phyloP scores from a whole-genome alignment of 2,797 vertebrate species.

The Silurus aristotelis region DNA sequence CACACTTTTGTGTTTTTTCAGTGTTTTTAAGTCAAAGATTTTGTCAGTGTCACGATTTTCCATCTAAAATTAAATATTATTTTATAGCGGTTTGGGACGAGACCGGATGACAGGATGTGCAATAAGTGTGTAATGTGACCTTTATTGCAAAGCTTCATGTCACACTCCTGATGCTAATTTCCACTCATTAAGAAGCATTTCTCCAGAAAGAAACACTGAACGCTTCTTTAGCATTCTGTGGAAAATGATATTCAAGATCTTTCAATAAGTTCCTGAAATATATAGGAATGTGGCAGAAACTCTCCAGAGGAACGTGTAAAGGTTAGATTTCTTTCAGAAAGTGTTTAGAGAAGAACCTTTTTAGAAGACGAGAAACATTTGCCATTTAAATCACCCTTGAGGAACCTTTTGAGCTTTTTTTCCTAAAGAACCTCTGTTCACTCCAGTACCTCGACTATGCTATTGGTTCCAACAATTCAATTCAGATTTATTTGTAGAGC shows the following conservation, averaged over 20 bases:
- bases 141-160: conserved; percentile 8
- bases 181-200: not conserved
- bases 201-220: no score
- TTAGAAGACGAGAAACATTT: not conserved
- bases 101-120: not conserved
- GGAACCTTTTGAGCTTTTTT: not conserved
- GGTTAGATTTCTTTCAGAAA: not conserved
- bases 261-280: no score
- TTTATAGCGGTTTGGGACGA: not conserved
- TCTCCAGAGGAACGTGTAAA: not conserved
- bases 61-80: not conserved
- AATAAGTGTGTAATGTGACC: conserved; percentile 2
- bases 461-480: not conserved
- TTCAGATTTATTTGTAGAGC: no score
- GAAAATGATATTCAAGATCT: no score
- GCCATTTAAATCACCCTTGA: not conserved
- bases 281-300: not conserved
- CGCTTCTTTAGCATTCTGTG: no score
- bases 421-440: not conserved
- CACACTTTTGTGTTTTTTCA: conserved; percentile 9
- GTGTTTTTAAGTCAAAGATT: not conserved
- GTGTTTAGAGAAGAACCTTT: not conserved
- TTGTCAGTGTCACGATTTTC: not conserved
- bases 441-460: not conserved
- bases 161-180: conserved; percentile 3